Base-by-base conservation (phyloP, 1,140 invertebrate species). In the Sycophaga agraensis region DNA sequence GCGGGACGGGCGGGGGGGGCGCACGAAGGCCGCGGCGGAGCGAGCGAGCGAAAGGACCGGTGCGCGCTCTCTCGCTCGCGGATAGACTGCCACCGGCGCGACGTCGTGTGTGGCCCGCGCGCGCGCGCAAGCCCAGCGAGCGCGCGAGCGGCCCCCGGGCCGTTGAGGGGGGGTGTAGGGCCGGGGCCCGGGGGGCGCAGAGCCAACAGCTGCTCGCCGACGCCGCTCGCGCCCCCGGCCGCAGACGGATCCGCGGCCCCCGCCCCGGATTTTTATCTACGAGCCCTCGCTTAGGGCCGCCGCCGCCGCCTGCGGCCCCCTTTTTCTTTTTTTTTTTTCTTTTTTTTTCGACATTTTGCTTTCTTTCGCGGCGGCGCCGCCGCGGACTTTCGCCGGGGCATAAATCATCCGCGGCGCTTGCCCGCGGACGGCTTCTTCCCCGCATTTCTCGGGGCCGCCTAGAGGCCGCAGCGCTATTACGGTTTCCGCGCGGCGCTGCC, bases 101-200 rank as follows among this genome's bases (percentile, higher is more conserved):
- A 62, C 68, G 61, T 66, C 66, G 66, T 66, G 68, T 68, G 68
- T 70, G 68, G 68, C 66, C 68, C 49, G 37, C 24, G 51, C 45
- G 24, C 31, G 31, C 40, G 45, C 42, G 43, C 21, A 21, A 35
- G 28, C 28, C 50, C 28, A 59, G 28, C n/a, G n/a, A n/a, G n/a
- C n/a, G n/a, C n/a, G n/a, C n/a, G n/a, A n/a, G n/a, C n/a, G n/a
- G n/a, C n/a, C n/a, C n/a, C n/a, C n/a, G n/a, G n/a, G n/a, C n/a
- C n/a, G n/a, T n/a, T n/a, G n/a, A n/a, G n/a, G n/a, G n/a, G n/a
- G n/a, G n/a, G n/a, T n/a, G n/a, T n/a, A n/a, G n/a, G n/a, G n/a
- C n/a, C n/a, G n/a, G 22, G 19, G n/a, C 37, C 46, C 48, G 43
- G 26, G 42, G 39, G 50, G 42, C 40, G 49, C 19, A 22, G 49